Evolutionary conservation across 2,888 invertebrate genomes (phyloP).

Genomic region (Ashinkailepas kermadecensis): DNA sequence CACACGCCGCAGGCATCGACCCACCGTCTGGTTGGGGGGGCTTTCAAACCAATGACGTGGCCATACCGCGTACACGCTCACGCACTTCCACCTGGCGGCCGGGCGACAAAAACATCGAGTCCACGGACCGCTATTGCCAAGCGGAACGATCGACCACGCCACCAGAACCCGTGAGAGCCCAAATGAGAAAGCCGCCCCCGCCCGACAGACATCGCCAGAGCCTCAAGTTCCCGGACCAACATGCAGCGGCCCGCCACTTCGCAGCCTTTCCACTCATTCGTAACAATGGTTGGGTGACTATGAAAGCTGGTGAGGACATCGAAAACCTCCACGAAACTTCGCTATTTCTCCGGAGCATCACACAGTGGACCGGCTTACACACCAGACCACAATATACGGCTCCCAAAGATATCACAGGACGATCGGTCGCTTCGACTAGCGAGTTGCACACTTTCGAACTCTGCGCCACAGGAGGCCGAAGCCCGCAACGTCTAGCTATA

Average conservation of each 20-base stretch:
- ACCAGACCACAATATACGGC: neutral
- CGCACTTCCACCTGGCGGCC: too few relatives aligned
- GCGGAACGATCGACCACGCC: too few relatives aligned
- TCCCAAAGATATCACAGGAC: neutral
- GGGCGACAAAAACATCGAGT: too few relatives aligned
- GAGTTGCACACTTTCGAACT: neutral
- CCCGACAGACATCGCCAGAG: neutral
- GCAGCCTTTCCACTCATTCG: too few relatives aligned
- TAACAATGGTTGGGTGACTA: neutral
- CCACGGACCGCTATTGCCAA: too few relatives aligned
- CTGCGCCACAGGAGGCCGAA: neutral
- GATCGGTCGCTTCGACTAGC: neutral
- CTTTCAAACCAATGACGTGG: neutral
- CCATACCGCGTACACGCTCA: too few relatives aligned
- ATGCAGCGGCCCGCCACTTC: neutral
- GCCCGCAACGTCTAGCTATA: neutral
- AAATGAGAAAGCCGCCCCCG: too few relatives aligned
- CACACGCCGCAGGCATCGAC: neutral
- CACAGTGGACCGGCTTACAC: neutral
- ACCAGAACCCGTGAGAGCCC: too few relatives aligned
- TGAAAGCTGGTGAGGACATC: neutral
- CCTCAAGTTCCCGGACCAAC: neutral
- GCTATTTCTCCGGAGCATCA: neutral
- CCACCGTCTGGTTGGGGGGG: neutral
- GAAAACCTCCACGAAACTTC: neutral